Base-by-base conservation (phyloP, 1,140 invertebrate species). In the Holcopasites calliopsidis region DNA sequence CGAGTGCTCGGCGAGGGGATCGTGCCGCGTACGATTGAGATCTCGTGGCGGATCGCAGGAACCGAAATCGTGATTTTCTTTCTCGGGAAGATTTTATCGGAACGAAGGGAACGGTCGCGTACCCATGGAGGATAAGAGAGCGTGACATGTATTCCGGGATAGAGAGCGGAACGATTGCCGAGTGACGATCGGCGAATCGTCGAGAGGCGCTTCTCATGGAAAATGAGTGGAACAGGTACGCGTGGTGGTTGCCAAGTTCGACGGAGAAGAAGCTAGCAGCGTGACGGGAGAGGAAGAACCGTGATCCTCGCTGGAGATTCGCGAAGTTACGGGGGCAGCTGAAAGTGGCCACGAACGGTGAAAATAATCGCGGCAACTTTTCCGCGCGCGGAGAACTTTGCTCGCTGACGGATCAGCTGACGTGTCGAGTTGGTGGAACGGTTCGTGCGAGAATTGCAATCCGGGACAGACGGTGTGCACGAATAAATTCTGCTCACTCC, bases 261-360 rank as follows among this genome's bases (percentile, higher is more conserved):
- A 66, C 33, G 79, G 79, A 76, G 62, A 44, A 81, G 79, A 44
- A 81, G 79, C 57, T 81, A 81, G 79, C 79, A 80, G 58, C 55
- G 78, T 81, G 66, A 74, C 71, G 31, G 2, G 52, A 1, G 40
- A 23, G 16, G 16, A 13, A 3, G 21, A 11, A 21, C 28, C 13
- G 28, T 47, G 58, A 52, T 70, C 40, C 33, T 55, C 35, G 49
- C 23, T 38, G 4, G 7, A 23, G 33, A 50, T 66, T 28, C 35
- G 65, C 49, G 65, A 68, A 38, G 38, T 35, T 11, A 52, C 64
- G 23, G 35, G 31, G 60, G 60, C 26, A 62, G 18, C 26, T 21
- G 40, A 38, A 5, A 57, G 55, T 33, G 31, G n/a, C 8, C 18
- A 57, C 55, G 55, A 61, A 61, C 58, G n/a, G 23, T 16, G 58